Evolutionary conservation across 2,888 invertebrate species (phyloP), one percentile per base, ranked within the genome.

Genomic region (Ormyrus labotus): DNA sequence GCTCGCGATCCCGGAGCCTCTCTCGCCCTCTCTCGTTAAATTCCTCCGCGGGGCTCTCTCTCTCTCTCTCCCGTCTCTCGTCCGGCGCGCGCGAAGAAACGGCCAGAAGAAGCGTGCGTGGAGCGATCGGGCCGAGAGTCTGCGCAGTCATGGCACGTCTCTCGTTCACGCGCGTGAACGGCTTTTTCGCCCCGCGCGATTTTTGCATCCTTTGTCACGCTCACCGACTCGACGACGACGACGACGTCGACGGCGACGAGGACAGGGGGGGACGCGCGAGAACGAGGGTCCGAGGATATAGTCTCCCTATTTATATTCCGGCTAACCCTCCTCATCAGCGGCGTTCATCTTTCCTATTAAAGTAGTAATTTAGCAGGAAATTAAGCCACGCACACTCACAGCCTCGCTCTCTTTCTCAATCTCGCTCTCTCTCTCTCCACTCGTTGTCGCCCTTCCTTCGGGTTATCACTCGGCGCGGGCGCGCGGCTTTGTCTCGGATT

Each of bases 351-450:
- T 90, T 90, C 89, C 90, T 90, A 90, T 90, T 90, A 90, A 90
- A 90, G 90, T 90, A 89, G 90, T 90, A 90, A 90, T 90, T 90
- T 90, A 90, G 90, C 90, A 90, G 90, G 90, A 90, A 90, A 90
- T 90, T 90, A 90, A 90, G 90, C 89, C 87, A 90, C 89, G 90
- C 89, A 90, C 88, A 34, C 86, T 86, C 85, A 0, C 86, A 19
- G 19, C 19, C 19, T 89, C 85, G 85, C 84, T 85, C 86, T 88
- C 88, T 84, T 34, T 34, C 34, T 34, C 34, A 34, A 34, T 83
- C 80, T 82, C 82, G 73, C 83, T 81, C 82, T 78, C 78, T 81
- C 82, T 78, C 78, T 80, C 73, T 77, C 68, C 75, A 69, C 63
- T 53, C 76, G 67, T 77, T 58, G 47, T 51, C 60, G 58, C 58